phyloP scores from a whole-genome alignment of 2,113 vertebrate species.

The Acanthisitta chloris region DNA sequence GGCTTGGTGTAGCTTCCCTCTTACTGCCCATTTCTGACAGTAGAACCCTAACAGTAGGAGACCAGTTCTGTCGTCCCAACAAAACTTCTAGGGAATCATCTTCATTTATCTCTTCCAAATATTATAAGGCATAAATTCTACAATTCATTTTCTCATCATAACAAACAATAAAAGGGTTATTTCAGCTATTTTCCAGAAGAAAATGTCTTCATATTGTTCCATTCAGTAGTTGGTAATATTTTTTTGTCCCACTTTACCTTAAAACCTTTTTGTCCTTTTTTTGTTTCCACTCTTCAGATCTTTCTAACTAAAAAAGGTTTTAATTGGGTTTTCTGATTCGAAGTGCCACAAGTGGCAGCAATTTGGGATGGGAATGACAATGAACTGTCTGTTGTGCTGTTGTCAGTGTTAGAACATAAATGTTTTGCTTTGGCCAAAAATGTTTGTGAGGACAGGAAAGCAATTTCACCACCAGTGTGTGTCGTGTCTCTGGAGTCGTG shows the following conservation, averaged over 20 bases:
- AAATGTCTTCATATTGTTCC: not conserved
- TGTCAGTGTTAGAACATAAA: not conserved
- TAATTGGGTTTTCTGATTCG: not conserved
- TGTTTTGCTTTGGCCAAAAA: not conserved
- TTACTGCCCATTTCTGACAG: accelerated
- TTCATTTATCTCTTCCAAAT: not conserved
- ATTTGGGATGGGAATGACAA: not conserved
- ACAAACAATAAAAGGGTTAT: not conserved
- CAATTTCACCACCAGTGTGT: not conserved
- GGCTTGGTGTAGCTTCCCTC: not conserved
- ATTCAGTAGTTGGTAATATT: not conserved
- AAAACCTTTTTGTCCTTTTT: not conserved
- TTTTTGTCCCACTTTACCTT: not conserved
- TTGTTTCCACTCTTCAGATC: accelerated
- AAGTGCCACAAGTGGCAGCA: not conserved
- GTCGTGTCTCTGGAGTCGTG: not conserved
- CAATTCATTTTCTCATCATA: not conserved
- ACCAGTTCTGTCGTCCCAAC: not conserved
- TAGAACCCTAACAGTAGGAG: not conserved
- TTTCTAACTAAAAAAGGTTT: not conserved
- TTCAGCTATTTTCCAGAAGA: not conserved
- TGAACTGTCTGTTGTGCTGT: not conserved
- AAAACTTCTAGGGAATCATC: not conserved
- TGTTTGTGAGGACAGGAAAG: not conserved
- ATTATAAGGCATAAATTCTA: not conserved